Conservation (phyloP, 2,113 vertebrate genomes). For the Ailuropoda melanoleuca region DNA sequence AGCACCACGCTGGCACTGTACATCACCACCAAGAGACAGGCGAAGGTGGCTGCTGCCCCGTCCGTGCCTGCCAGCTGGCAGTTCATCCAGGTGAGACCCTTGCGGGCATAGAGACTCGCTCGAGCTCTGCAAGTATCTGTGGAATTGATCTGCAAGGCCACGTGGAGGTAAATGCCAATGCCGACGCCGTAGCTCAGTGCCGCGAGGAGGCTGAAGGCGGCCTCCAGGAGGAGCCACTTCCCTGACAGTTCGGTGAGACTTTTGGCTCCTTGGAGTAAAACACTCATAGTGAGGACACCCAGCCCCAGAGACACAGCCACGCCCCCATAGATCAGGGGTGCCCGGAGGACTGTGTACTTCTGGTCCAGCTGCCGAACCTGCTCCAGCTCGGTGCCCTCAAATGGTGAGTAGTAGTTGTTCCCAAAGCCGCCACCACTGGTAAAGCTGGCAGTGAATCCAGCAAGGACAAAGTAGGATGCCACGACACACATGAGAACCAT, state of each 20-base stretch:
- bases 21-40: slow-evolving; percentile 75
- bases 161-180: slow-evolving; percentile 77
- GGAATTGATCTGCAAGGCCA: slow-evolving; percentile 76
- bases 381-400: slow-evolving; percentile 81
- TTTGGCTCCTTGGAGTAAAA: slow-evolving; percentile 78
- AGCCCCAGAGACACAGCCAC: slow-evolving; percentile 76
- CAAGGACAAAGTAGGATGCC: slow-evolving; percentile 82
- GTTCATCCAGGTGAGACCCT: slow-evolving; percentile 84
- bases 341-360: slow-evolving; percentile 75
- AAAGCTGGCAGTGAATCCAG: slow-evolving; percentile 81
- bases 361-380: slow-evolving; percentile 82
- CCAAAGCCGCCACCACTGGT: slow-evolving; percentile 73
- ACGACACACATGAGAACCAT: slow-evolving; percentile 83
- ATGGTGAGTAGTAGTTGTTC: slow-evolving; percentile 77
- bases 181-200: slow-evolving; percentile 66
- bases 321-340: slow-evolving; percentile 78
- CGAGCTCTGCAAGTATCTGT: slow-evolving; percentile 77
- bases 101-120: slow-evolving; percentile 78
- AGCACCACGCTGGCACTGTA: slow-evolving; percentile 71
- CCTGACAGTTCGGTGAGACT: slow-evolving; percentile 7
- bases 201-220: slow-evolving; percentile 68
- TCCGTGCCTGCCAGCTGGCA: slow-evolving; percentile 81
- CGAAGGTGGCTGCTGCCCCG: slow-evolving; percentile 81
- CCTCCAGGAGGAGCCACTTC: slow-evolving; percentile 76
- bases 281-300: slow-evolving; percentile 76